These are phyloP conservation scores for Limosa lapponica DNA, from an alignment of 2,797 vertebrate genomes.

Conservation along the genomic window DNA sequence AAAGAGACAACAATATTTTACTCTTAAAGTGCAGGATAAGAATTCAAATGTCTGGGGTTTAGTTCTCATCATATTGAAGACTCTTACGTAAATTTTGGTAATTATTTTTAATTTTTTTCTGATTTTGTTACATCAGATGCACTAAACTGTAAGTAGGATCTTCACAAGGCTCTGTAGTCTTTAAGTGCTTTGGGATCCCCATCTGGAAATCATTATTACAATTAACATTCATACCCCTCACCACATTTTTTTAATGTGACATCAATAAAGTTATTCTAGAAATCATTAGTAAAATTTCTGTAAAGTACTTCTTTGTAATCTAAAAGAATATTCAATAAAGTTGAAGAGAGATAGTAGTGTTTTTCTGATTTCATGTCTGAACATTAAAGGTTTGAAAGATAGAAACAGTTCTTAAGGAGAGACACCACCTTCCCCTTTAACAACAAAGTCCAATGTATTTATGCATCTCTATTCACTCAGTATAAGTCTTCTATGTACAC, in stretches of 20 bases:
- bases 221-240: not conserved
- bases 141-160: not conserved
- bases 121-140: not conserved
- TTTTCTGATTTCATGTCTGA: not conserved
- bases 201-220: not conserved
- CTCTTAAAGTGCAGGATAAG: not conserved
- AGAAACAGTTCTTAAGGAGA: not conserved
- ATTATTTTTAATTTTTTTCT: not conserved
- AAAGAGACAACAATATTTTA: not conserved
- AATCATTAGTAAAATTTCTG: not conserved
- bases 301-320: slow-evolving; percentile 39
- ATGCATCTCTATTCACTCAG: not conserved
- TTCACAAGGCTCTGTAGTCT: not conserved
- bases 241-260: not conserved
- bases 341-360: not conserved
- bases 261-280: not conserved
- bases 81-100: not conserved
- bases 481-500: not conserved
- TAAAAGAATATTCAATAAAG: slow-evolving; percentile 27
- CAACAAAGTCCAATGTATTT: not conserved
- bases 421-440: not conserved
- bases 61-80: not conserved
- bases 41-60: not conserved
- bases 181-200: not conserved
- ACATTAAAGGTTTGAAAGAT: slow-evolving; percentile 6